A percentile compares a stretch with the other conserved stretches of the same genome.
These are phyloP conservation scores for Tachystola acroxantha DNA, from an alignment of 2,888 invertebrate species.

Conservation along the genomic window DNA sequence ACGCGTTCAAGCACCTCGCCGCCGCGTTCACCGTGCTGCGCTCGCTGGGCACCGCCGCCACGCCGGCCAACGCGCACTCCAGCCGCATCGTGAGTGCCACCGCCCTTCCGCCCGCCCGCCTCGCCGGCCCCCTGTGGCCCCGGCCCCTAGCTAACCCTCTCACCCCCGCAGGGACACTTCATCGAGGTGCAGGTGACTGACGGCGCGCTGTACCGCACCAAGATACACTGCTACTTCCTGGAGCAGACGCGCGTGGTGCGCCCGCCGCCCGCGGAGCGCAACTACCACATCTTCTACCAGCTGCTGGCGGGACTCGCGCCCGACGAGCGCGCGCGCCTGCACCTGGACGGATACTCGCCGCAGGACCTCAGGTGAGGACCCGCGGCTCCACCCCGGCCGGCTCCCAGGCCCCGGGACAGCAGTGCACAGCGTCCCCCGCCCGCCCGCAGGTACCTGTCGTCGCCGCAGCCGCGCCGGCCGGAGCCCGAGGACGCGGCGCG, in stretches of 20 bases:
- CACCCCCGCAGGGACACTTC: slow-evolving; percentile 88
- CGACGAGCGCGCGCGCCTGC: slow-evolving; percentile 92
- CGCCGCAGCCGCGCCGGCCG: slow-evolving; percentile 79
- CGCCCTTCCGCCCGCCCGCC: neutral
- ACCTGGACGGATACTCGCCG: slow-evolving; percentile 90
- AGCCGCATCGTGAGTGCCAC: slow-evolving; percentile 88
- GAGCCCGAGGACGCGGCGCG: slow-evolving; percentile 62
- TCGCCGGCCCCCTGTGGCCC: slow-evolving; percentile 62
- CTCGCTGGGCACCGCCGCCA: slow-evolving; percentile 94
- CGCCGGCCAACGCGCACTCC: slow-evolving; percentile 93
- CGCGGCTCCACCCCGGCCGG: neutral
- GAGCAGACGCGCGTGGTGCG: slow-evolving; percentile 95
- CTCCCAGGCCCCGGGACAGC: neutral
- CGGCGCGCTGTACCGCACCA: slow-evolving; percentile 95
- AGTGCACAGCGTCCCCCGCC: neutral
- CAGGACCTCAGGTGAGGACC: slow-evolving; percentile 85
- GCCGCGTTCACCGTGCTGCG: slow-evolving; percentile 96
- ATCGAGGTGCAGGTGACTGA: slow-evolving; percentile 98
- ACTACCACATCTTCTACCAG: slow-evolving; percentile 98
- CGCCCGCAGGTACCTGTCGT: slow-evolving; percentile 81
- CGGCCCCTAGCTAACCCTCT: slow-evolving; percentile 17
- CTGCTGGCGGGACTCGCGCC: slow-evolving; percentile 92
- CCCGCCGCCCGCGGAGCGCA: slow-evolving; percentile 91
- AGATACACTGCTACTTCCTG: slow-evolving; percentile 97
- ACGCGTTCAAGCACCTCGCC: slow-evolving; percentile 96